Evolutionary conservation across 92 coral and sea anemone species (phyloP).

Genomic region (Hydrozoanthus gracilis): DNA sequence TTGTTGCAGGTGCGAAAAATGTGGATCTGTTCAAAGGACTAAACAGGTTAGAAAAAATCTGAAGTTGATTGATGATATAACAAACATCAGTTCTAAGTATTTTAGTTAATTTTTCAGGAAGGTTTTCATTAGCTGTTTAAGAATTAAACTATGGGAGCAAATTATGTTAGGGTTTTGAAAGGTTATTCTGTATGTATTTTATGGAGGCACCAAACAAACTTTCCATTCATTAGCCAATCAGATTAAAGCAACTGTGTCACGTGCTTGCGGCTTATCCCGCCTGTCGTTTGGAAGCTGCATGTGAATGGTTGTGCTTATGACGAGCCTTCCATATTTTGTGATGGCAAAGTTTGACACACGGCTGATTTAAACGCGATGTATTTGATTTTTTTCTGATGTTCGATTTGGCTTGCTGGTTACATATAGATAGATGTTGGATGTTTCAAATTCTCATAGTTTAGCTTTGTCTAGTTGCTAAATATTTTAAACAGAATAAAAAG

Average conservation of each 20-base stretch:
- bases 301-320: not conserved
- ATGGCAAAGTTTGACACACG: too few relatives aligned
- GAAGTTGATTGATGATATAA: not conserved
- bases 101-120: not conserved
- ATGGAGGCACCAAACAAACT: not conserved
- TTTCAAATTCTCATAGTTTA: too few relatives aligned
- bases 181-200: not conserved
- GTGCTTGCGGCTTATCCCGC: not conserved
- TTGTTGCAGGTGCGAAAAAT: slow-evolving; percentile 23
- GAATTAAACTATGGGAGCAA: too few relatives aligned
- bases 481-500: too few relatives aligned
- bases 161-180: too few relatives aligned
- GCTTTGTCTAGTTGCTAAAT: too few relatives aligned
- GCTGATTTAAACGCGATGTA: too few relatives aligned
- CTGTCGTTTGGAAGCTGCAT: not conserved
- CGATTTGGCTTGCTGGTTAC: too few relatives aligned
- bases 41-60: slow-evolving; percentile 12
- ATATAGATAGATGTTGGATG: too few relatives aligned
- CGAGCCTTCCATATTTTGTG: too few relatives aligned
- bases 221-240: not conserved
- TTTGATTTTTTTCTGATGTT: too few relatives aligned
- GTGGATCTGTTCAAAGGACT: slow-evolving; percentile 25
- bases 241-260: not conserved
- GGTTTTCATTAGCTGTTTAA: too few relatives aligned
- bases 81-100: not conserved